These are phyloP conservation scores for Condylura cristata DNA, from an alignment of 2,113 vertebrate genomes.

Conservation along the genomic window DNA sequence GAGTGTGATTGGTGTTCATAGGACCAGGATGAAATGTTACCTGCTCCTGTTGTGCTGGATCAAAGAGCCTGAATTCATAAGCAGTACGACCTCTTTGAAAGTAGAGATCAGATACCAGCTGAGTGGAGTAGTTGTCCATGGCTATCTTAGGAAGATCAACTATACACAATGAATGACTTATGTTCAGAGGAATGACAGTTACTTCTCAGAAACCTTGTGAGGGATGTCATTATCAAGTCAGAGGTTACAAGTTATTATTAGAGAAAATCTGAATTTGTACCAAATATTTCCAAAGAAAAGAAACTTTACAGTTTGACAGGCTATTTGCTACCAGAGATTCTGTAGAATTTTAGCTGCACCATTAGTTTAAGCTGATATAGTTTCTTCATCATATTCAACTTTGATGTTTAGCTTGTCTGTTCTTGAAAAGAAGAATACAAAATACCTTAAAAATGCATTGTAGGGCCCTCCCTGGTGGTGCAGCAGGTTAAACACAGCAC, in stretches of 20 bases:
- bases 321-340: constrained; percentile 16
- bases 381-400: neutral
- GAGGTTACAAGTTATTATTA: neutral
- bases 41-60: neutral
- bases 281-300: constrained; percentile 31
- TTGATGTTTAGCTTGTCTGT: constrained; percentile 4
- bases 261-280: constrained; percentile 28
- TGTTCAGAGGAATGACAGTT: neutral
- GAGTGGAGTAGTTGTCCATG: neutral
- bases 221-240: neutral
- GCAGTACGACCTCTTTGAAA: neutral
- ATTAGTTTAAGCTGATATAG: constrained; percentile 32
- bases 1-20: neutral
- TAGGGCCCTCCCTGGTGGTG: too few species aligned
- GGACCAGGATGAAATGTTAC: neutral
- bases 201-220: neutral
- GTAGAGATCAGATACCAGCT: neutral
- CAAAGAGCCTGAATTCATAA: neutral
- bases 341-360: neutral
- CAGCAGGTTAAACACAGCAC: too few species aligned
- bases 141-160: neutral
- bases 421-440: neutral
- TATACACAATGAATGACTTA: neutral
- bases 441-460: neutral
- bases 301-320: constrained; percentile 41